Base-by-base conservation (phyloP, 2,888 invertebrate genomes). In the Enoplolaimus lenunculus region DNA sequence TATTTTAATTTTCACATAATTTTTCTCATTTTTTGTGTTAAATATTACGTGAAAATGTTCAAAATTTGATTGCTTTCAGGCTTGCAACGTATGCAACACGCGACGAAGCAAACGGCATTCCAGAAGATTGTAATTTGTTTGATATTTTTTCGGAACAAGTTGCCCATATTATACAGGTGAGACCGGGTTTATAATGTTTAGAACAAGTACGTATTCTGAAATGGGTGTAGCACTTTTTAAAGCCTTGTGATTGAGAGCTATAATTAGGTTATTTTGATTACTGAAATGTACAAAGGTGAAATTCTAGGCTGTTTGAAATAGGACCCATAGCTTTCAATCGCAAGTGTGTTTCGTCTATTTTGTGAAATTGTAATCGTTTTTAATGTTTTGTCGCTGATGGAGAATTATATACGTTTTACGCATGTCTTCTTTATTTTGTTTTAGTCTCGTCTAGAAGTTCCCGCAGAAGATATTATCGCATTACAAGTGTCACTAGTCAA, bases 111-210 rank as follows among this genome's bases (percentile, higher is more conserved):
- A 85, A 85, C 73, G 86, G 87, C 59, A 87, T 89, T 76, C 89
- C 91, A 33, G 86, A 88, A 72, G 91, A 93, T 77, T 91, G 95
- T 26, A 90, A 93, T 80, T 84, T 99, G 3, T 99, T 99, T 82
- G 94, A 97, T 80, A 93, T 97, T 57, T 98, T 99, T 83, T 95
- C 94, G 1, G 90, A 93, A 77, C 97, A 98, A 84, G 30, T 68
- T 59, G 31, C 62, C 60, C 69, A 62, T 33, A 62, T 62, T 13
- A 62, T 62, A 30, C 64, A 62, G n/a, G 64, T 62, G 69, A 69
- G 31, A 68, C n/a, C n/a, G n/a, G n/a, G n/a, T n/a, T n/a, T n/a
- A n/a, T n/a, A n/a, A n/a, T n/a, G n/a, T n/a, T n/a, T n/a, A n/a
- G n/a, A n/a, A n/a, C n/a, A n/a, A n/a, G n/a, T n/a, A n/a, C n/a